phyloP scores from a whole-genome alignment of 2,888 invertebrate species.

The Drosophila kokeensis region DNA sequence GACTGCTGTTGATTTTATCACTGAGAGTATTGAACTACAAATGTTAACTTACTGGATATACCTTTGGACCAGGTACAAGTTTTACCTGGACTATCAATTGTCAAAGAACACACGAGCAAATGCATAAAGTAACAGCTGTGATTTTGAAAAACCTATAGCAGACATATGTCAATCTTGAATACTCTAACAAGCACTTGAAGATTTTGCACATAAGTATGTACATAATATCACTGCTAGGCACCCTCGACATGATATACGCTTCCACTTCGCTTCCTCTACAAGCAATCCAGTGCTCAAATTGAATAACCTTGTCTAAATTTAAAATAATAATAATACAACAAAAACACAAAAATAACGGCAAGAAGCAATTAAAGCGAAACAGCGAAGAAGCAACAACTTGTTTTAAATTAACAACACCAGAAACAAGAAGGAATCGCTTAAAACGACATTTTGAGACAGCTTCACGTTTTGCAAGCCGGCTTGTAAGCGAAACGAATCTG shows the following conservation, averaged over 20 bases:
- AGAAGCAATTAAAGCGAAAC: slow-evolving; percentile 68
- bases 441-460: slow-evolving; percentile 28
- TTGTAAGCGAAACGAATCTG: slow-evolving; percentile 29
- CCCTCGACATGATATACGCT: slow-evolving; percentile 37
- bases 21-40: slow-evolving; percentile 43
- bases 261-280: slow-evolving; percentile 75
- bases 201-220: slow-evolving; percentile 20
- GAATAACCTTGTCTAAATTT: slow-evolving; percentile 66
- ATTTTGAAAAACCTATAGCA: slow-evolving; percentile 2
- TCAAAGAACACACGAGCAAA: neutral
- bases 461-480: slow-evolving; percentile 9
- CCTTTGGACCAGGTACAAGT: slow-evolving; percentile 37
- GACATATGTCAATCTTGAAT: slow-evolving; percentile 2
- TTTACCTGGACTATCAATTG: slow-evolving; percentile 11
- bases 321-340: slow-evolving; percentile 53
- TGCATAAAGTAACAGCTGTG: neutral
- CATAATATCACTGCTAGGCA: slow-evolving; percentile 13
- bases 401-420: slow-evolving; percentile 62
- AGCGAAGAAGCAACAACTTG: slow-evolving; percentile 69
- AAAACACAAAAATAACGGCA: slow-evolving; percentile 72
- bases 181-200: neutral
- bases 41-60: slow-evolving; percentile 18
- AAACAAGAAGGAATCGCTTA: slow-evolving; percentile 53
- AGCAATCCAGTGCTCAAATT: slow-evolving; percentile 52
- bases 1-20: slow-evolving; percentile 54